Evolutionary conservation across 2,888 invertebrate genomes (phyloP).

Genomic region (Vesta saturnalis): DNA sequence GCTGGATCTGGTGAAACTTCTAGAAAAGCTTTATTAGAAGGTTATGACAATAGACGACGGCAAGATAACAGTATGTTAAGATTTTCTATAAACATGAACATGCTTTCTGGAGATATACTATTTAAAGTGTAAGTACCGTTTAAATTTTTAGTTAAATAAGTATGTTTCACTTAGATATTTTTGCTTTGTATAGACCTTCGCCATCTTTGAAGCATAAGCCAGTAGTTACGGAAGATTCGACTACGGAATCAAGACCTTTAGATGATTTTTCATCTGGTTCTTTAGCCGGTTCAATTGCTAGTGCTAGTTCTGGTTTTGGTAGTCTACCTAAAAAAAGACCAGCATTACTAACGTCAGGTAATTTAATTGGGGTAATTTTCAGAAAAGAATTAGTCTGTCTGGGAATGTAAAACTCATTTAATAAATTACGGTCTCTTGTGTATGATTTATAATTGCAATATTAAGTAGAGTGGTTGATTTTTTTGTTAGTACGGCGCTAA

Average conservation of each 20-base stretch:
- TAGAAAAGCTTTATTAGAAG: constrained; percentile 91
- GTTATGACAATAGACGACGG: constrained; percentile 91
- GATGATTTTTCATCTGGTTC: constrained; percentile 69
- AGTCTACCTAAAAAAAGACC: constrained; percentile 82
- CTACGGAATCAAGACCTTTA: constrained; percentile 64
- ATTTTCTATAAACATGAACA: constrained; percentile 90
- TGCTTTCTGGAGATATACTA: constrained; percentile 95
- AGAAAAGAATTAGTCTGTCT: too few relatives aligned
- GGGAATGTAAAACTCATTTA: too few relatives aligned
- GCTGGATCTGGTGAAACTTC: constrained; percentile 91
- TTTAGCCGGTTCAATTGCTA: constrained; percentile 71
- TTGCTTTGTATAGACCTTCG: constrained; percentile 68
- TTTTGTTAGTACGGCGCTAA: too few relatives aligned
- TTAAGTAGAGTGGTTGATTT: too few relatives aligned
- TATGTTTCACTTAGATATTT: background rate
- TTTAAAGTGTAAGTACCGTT: constrained; percentile 90
- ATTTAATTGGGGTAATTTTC: too few relatives aligned
- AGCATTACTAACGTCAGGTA: constrained; percentile 67
- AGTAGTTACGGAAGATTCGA: constrained; percentile 58
- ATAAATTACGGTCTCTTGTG: too few relatives aligned
- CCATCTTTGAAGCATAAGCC: constrained; percentile 59
- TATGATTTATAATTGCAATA: too few relatives aligned
- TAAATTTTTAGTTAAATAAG: background rate
- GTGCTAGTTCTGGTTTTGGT: constrained; percentile 87
- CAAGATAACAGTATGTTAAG: constrained; percentile 97